Conservation (phyloP, 1,140 invertebrate genomes). For the Proctacanthus coquilletti region DNA sequence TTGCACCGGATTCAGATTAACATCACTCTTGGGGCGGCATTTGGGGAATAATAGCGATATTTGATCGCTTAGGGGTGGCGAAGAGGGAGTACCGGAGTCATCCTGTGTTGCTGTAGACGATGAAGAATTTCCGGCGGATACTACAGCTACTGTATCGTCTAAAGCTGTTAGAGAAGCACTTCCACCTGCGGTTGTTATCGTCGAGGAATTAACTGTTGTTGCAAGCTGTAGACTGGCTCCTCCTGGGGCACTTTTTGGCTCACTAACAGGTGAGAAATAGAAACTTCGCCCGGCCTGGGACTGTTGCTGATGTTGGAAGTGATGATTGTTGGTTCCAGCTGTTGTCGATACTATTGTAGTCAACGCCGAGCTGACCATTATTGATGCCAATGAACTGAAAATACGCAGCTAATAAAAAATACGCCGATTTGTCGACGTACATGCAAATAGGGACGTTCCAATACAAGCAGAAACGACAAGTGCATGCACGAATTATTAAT, state of each 20-base stretch:
- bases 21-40: conserved; percentile 49
- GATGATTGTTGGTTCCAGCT: not conserved
- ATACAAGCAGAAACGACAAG: too few relatives aligned
- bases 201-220: conserved; percentile 9
- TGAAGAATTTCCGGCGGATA: too few relatives aligned
- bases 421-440: too few relatives aligned
- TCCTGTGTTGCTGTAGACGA: too few relatives aligned
- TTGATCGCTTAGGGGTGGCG: conserved; percentile 42
- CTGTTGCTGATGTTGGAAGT: not conserved
- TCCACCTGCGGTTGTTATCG: conserved; percentile 3
- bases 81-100: conserved; percentile 32
- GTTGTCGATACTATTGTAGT: not conserved
- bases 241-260: not conserved
- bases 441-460: too few relatives aligned
- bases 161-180: not conserved
- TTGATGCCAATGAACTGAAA: not conserved
- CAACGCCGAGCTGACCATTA: conserved; percentile 1
- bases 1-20: conserved; percentile 39
- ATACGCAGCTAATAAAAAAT: too few relatives aligned
- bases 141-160: not conserved
- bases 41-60: conserved; percentile 69
- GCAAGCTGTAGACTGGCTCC: not conserved
- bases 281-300: not conserved
- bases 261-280: not conserved
- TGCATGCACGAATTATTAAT: too few relatives aligned